Percentiles rank a stretch among this genome's conserved stretches.
phyloP scores from a whole-genome alignment of 2,888 invertebrate species.

The Rhagonycha lutea region DNA sequence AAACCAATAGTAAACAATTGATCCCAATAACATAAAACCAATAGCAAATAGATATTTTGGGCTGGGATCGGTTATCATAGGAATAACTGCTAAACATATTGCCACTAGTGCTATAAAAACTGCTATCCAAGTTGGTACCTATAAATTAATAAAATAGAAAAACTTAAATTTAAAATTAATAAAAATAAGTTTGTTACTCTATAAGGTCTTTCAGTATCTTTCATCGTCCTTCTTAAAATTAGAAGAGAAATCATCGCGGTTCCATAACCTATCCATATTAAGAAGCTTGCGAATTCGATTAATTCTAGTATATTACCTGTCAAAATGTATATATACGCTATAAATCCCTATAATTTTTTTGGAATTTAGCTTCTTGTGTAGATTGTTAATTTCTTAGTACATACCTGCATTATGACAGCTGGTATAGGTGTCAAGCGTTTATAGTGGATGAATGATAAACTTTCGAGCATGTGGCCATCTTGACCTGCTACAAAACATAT shows the following conservation, averaged over 20 bases:
- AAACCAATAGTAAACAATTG: slow-evolving; percentile 73
- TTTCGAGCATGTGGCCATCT: slow-evolving; percentile 78
- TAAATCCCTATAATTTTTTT: slow-evolving; percentile 61
- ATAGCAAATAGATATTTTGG: slow-evolving; percentile 77
- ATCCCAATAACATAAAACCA: slow-evolving; percentile 71
- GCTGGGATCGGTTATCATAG: slow-evolving; percentile 76
- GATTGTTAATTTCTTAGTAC: background rate
- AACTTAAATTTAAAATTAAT: background rate
- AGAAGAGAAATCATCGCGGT: slow-evolving; percentile 79
- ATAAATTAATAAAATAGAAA: slow-evolving; percentile 32
- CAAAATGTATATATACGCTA: slow-evolving; percentile 72
- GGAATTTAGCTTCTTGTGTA: background rate
- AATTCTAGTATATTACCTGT: slow-evolving; percentile 75
- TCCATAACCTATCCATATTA: slow-evolving; percentile 88
- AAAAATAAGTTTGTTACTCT: slow-evolving; percentile 56
- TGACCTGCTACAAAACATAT: slow-evolving; percentile 83
- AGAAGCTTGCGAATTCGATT: slow-evolving; percentile 85
- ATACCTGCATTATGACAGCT: slow-evolving; percentile 79
- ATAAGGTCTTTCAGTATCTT: slow-evolving; percentile 71
- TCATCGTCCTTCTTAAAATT: slow-evolving; percentile 71
- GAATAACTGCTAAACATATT: slow-evolving; percentile 72
- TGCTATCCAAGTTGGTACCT: slow-evolving; percentile 74
- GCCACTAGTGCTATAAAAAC: slow-evolving; percentile 72
- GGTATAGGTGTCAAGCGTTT: slow-evolving; percentile 77
- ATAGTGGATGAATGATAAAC: slow-evolving; percentile 79